Conservation (phyloP, 2,797 vertebrate species). For the Perodicticus potto region DNA sequence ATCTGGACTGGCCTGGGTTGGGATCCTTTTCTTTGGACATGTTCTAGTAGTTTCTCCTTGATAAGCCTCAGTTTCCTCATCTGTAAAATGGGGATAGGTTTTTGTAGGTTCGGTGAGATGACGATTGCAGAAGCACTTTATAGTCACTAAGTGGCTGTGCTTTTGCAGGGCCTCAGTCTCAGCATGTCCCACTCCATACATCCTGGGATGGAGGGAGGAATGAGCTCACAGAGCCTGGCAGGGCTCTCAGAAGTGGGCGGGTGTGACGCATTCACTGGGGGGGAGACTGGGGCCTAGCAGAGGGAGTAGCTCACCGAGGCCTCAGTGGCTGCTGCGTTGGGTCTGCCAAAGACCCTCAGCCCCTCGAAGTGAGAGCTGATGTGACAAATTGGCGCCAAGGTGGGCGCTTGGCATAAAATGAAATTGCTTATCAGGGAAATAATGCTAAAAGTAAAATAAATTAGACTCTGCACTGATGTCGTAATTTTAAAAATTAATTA, state of each 20-base stretch:
- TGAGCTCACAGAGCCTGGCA: fast-evolving
- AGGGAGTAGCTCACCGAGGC: background rate
- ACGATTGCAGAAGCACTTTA: fast-evolving
- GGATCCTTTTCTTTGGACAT: background rate
- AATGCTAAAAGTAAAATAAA: constrained; percentile 87
- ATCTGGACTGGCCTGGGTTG: background rate
- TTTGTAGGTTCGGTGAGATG: background rate
- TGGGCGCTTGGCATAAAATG: constrained; percentile 76
- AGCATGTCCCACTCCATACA: fast-evolving
- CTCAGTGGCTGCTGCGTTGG: background rate
- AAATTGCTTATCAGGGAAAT: constrained; percentile 88
- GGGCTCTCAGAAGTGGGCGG: background rate
- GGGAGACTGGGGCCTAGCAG: background rate
- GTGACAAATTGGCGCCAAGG: constrained; percentile 83
- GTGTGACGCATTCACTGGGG: fast-evolving
- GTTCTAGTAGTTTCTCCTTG: background rate
- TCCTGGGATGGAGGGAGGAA: background rate
- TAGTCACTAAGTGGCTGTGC: fast-evolving
- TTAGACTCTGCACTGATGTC: constrained; percentile 83
- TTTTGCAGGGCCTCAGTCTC: fast-evolving
- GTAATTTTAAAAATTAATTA: constrained; percentile 90
- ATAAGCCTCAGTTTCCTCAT: background rate
- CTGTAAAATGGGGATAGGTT: background rate
- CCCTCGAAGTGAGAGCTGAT: constrained; percentile 66
- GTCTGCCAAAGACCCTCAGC: background rate